phyloP scores from a whole-genome alignment of 2,797 vertebrate species.

The Nasua narica region DNA sequence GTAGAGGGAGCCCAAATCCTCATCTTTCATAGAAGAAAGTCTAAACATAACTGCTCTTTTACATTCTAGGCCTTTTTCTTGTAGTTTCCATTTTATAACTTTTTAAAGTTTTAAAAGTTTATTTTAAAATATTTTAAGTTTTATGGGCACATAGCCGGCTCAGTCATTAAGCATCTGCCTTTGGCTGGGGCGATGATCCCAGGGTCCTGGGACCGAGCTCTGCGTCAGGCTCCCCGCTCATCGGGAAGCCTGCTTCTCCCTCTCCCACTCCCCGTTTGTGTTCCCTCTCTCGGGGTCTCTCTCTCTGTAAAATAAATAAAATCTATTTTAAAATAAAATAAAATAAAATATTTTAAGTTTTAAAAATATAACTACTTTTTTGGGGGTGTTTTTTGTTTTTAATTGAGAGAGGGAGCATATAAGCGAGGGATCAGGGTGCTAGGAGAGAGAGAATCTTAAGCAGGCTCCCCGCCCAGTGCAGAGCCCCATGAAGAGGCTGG shows the following conservation, averaged over 20 bases:
- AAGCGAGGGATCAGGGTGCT: neutral
- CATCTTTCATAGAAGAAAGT: neutral
- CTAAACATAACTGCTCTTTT: neutral
- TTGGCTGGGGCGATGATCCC: neutral
- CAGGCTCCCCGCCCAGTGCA: neutral
- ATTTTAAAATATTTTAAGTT: neutral
- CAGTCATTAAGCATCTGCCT: neutral
- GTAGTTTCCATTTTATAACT: neutral
- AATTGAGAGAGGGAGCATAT: neutral
- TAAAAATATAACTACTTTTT: neutral
- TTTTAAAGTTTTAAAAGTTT: neutral
- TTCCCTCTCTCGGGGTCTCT: neutral
- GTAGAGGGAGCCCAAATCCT: neutral
- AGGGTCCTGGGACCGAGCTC: neutral
- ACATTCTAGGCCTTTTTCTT: neutral
- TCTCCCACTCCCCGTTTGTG: neutral
- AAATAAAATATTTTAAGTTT: neutral
- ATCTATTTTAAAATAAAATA: too few species aligned
- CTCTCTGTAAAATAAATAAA: too few species aligned
- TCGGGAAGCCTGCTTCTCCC: neutral
- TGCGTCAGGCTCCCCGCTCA: rapidly evolving
- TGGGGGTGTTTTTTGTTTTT: neutral
- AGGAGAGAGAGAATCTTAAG: neutral
- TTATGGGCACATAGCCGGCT: neutral
- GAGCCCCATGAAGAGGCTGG: neutral